These are phyloP conservation scores for Oligia fasciuncula DNA, from an alignment of 2,888 invertebrate genomes.

Conservation along the genomic window DNA sequence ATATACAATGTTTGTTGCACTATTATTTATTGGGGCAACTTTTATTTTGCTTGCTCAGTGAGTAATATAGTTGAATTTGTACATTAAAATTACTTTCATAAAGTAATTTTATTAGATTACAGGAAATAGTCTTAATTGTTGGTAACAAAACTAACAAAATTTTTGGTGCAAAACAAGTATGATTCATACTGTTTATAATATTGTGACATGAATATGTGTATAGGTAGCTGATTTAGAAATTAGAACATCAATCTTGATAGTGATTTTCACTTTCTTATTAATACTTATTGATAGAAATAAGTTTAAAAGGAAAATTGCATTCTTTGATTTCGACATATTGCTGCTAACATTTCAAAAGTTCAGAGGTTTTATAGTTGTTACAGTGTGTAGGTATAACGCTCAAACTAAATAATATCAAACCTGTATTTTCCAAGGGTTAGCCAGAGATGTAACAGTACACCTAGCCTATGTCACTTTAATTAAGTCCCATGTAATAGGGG, in stretches of 20 bases:
- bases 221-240: conserved; percentile 25
- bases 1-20: conserved; percentile 11
- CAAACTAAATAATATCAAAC: neutral
- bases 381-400: neutral
- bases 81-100: neutral
- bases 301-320: neutral
- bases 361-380: neutral
- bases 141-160: neutral
- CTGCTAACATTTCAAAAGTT: neutral
- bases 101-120: neutral
- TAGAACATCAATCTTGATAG: conserved; percentile 13
- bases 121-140: neutral
- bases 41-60: neutral
- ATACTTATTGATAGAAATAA: neutral
- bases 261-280: neutral
- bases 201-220: conserved; percentile 20
- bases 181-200: conserved; percentile 35
- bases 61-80: neutral
- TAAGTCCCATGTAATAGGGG: neutral
- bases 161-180: conserved; percentile 19
- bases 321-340: neutral
- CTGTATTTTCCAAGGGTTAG: neutral
- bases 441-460: too few species aligned
- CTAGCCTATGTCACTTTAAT: too few species aligned
- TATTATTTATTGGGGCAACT: neutral